Conservation (phyloP, 2,888 invertebrate species). For the Entomobrya proxima region DNA sequence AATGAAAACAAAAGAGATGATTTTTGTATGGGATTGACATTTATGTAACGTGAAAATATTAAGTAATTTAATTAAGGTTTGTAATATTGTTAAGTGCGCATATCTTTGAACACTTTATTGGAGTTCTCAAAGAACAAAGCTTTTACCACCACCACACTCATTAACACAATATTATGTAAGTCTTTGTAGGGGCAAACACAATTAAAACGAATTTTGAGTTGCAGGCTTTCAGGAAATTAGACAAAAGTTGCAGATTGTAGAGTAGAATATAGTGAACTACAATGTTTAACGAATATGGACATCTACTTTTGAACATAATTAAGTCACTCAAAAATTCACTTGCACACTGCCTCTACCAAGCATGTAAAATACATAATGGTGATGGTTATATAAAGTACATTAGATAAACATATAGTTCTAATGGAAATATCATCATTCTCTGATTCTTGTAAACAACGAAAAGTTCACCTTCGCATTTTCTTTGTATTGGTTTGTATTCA, state of each 20-base stretch:
- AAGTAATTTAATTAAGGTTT: background rate
- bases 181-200: too few relatives aligned
- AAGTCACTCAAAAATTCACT: background rate
- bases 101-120: background rate
- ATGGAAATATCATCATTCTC: slow-evolving; percentile 18
- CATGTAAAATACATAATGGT: slow-evolving; percentile 14
- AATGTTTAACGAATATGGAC: too few relatives aligned
- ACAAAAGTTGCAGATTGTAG: too few relatives aligned
- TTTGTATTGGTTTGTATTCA: background rate
- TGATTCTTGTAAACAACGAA: slow-evolving; percentile 60
- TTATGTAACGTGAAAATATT: background rate
- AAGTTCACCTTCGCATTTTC: background rate
- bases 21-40: background rate
- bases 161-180: too few relatives aligned
- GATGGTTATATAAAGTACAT: too few relatives aligned
- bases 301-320: background rate
- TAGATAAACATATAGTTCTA: background rate
- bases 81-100: background rate
- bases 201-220: too few relatives aligned
- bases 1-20: background rate
- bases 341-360: slow-evolving; percentile 30
- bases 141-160: too few relatives aligned
- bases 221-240: too few relatives aligned
- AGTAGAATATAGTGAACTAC: too few relatives aligned
- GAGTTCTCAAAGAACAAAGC: too few relatives aligned